Evolutionary conservation across 2,797 vertebrate genomes (phyloP), one percentile per base, ranked within the genome.

Genomic region (Acipenser transmontanus): DNA sequence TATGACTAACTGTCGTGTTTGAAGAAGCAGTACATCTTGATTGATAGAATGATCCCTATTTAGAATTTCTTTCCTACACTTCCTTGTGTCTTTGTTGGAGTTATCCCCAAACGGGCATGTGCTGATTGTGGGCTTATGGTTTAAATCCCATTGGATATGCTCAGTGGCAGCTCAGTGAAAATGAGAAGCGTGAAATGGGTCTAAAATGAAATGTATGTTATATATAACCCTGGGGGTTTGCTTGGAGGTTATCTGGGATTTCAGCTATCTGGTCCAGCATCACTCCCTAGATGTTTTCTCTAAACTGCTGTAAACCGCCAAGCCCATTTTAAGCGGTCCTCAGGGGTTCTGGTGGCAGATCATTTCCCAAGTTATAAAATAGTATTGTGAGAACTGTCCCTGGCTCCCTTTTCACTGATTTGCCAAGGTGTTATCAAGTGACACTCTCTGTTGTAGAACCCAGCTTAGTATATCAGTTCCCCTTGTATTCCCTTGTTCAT

Each of bases 251-350:
- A 73, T 71, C 70, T 13, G 47, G 70, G 74, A 70, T 78, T 74
- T 68, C 72, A 71, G 76, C 73, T 67, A 76, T 74, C 76, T 71
- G 76, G 70, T 71, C 70, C 65, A 56, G 66, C 62, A 65, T 71
- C 74, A 74, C 70, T 62, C 47, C 69, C 69, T 67, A 68, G 17
- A 69, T 65, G 66, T 69, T 71, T 75, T 71, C 74, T 66, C 68
- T 68, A 63, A 73, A 75, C 66, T 72, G 71, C 70, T 73, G 72
- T 77, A 74, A 77, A 75, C 75, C 77, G 78, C 75, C 62, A 69
- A 72, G 72, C 69, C 69, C 67, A 70, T 70, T 71, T 73, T 67
- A 56, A 60, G 66, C 61, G 70, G 68, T 49, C 76, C 73, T 20
- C 68, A 50, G 66, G 73, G 72, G 69, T 70, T 67, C 74, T 57